phyloP scores from a whole-genome alignment of 2,797 vertebrate species.

The Erethizon dorsatum region DNA sequence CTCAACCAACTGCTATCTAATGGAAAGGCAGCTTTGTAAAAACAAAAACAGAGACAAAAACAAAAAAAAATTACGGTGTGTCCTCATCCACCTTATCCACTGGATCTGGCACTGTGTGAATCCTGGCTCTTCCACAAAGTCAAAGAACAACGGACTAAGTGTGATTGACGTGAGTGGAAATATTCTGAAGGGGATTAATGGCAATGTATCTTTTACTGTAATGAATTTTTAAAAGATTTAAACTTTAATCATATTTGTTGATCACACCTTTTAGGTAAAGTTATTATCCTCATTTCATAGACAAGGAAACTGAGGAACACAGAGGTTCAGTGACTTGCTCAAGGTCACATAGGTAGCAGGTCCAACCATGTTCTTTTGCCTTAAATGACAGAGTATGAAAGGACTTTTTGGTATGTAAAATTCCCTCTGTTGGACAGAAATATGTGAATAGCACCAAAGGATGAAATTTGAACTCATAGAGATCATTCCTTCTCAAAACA shows the following conservation, averaged over 20 bases:
- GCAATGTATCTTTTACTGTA: background rate
- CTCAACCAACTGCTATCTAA: background rate
- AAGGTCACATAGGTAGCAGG: background rate
- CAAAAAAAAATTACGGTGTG: background rate
- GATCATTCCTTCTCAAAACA: constrained; percentile 34
- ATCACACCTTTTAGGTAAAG: background rate
- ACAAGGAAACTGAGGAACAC: background rate
- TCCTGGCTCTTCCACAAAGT: background rate
- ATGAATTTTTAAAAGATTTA: background rate
- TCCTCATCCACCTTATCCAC: background rate
- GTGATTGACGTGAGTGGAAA: background rate
- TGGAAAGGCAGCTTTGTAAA: background rate
- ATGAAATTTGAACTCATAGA: constrained; percentile 28
- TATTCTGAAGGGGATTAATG: background rate
- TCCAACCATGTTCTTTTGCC: background rate
- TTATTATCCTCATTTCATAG: background rate
- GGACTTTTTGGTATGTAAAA: constrained; percentile 5
- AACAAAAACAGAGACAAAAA: background rate
- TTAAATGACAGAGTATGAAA: background rate
- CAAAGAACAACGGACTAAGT: background rate
- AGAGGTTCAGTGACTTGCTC: constrained; percentile 21
- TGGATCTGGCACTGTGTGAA: background rate
- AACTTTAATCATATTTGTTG: background rate
- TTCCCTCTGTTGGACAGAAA: constrained; percentile 37
- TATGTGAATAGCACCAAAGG: background rate